Base-by-base conservation (phyloP, 2,888 invertebrate genomes). In the Eupithecia insigniata region DNA sequence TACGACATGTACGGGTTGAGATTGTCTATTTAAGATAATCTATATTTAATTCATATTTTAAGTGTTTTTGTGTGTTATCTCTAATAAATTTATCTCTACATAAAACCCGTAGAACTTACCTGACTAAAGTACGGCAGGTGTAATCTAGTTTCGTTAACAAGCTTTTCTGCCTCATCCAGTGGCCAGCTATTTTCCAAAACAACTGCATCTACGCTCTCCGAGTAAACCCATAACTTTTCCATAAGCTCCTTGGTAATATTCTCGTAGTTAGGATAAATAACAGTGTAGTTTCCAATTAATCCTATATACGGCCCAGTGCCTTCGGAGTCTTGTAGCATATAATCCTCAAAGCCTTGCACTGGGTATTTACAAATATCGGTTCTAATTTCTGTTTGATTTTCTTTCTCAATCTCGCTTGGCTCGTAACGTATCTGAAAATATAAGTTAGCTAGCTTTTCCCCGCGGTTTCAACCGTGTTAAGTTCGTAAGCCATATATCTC, bases 151-250 rank as follows among this genome's bases (percentile, higher is more conserved):
- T 88, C 83, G 69, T 92, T 89, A 46, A 88, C 73, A 79, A 86
- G 69, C 84, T 95, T 87, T 72, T 85, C 14, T 4, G 87, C 83
- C 71, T 89, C 84, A 67, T 94, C 94, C 36, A 92, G 78, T 14
- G 96, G 95, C 95, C 95, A 96, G 82, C 90, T 95, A 73, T 95
- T 95, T 81, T 91, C 92, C 66, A 96, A 84, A 30, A 95, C 76
- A 55, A 95, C 82, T 8, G 94, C 95, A 78, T 93, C 91, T n/a
- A 89, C 70, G 16, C 84, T 78, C 0, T 70, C 75, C 14, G 83
- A 77, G 43, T 85, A 89, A 1, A 76, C 39, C 92, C 92, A 92
- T 67, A 92, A 78, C 32, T 74, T 79, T 14, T 85, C 67, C 70
- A 92, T 76, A 8, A 92, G 82, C 3, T 86, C 83, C 3, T 81